Conservation (phyloP, 2,113 vertebrate genomes). For the Lutjanus erythropterus region DNA sequence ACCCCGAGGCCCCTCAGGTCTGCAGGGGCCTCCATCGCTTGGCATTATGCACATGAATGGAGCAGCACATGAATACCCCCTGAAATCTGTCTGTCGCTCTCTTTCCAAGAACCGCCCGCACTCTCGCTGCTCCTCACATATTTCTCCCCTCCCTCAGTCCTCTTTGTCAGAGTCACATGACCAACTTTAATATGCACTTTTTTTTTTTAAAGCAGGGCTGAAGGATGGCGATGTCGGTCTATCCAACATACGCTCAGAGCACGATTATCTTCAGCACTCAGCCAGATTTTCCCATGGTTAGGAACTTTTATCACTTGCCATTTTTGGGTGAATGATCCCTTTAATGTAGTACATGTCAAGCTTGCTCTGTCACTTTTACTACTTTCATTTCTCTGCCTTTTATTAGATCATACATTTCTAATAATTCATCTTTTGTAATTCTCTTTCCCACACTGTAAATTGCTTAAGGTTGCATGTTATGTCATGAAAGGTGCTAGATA, state of each 20-base stretch:
- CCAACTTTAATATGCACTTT: background rate
- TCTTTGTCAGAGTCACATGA: conserved; percentile 49
- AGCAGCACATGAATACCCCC: conserved; percentile 65
- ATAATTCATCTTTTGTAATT: too few relatives aligned
- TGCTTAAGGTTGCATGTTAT: too few relatives aligned
- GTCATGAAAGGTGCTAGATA: too few relatives aligned
- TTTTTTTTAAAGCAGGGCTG: background rate
- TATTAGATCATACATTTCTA: too few relatives aligned
- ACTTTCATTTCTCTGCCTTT: too few relatives aligned
- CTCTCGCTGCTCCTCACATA: conserved; percentile 9
- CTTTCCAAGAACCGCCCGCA: conserved; percentile 17
- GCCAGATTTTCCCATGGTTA: background rate
- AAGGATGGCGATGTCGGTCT: background rate
- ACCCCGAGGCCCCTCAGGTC: conserved; percentile 69
- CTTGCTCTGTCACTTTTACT: too few relatives aligned
- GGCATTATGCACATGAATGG: conserved; percentile 83
- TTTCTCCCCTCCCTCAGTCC: background rate
- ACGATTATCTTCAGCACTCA: too few relatives aligned
- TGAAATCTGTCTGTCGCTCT: conserved; percentile 23
- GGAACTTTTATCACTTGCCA: too few relatives aligned
- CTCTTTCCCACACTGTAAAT: too few relatives aligned
- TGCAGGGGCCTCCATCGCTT: conserved; percentile 65
- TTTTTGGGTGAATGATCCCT: too few relatives aligned
- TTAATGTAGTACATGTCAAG: too few relatives aligned
- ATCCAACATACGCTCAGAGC: background rate